Base-by-base conservation (phyloP, 2,888 invertebrate genomes). In the Panzeria rudis region DNA sequence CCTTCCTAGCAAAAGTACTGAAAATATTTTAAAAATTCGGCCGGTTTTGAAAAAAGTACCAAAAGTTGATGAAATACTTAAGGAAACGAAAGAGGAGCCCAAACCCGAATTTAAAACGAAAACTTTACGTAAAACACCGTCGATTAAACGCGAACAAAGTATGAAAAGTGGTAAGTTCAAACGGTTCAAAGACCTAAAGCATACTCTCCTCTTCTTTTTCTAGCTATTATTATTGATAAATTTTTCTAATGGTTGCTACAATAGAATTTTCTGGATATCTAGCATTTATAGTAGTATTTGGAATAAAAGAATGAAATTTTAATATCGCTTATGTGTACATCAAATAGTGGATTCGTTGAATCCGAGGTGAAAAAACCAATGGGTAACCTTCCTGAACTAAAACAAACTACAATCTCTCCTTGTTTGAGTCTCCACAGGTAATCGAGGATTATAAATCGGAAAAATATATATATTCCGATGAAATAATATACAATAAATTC, bases 31-130 rank as follows among this genome's bases (percentile, higher is more conserved):
- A 64, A 92, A 92, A 89, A 89, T 92, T 50, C 89, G 92, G 3
- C 92, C 93, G 23, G 91, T 89, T 35, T 89, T 93, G 71, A 92
- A 91, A 88, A 92, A 92, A 89, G 91, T 92, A 86, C 90, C 92
- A 86, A 92, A 91, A 88, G 88, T 92, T 64, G 92, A 93, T 86
- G 92, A 92, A 81, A 66, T 87, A 15, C 87, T 91, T 54, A 92
- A 92, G 88, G 90, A 91, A 87, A 86, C 89, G 50, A 90, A 91
- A 88, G 89, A 91, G 59, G 91, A 92, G 83, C 88, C 89, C 72
- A 92, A 92, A 86, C 92, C 92, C 52, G 92, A 92, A 86, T 92
- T 92, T 86, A 92, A 91, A 88, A 92, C 92, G 88, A 91, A 92
- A 86, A 90, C 91, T 68, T 88, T 92, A 78, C 90, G 91, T 83